Evolutionary conservation across 2,113 vertebrate genomes (phyloP), one percentile per base, ranked within the genome.

Genomic region (Scolopax mira): DNA sequence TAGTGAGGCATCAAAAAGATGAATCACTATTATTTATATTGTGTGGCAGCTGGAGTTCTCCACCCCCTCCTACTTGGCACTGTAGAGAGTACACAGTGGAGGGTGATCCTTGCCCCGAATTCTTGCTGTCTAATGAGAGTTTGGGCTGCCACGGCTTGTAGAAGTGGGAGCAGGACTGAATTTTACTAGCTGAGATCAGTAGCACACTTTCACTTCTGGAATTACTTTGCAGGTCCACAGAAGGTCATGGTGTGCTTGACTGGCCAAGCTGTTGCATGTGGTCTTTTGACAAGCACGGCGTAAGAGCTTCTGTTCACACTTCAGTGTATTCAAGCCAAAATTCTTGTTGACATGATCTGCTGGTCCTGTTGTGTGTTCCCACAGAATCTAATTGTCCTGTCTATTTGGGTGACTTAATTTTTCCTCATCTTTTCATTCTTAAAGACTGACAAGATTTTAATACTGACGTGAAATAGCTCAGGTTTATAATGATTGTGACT

Each of bases 1-100:
- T 52, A 91, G 67, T 35, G 54, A 93, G 21, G 60, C 79, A 90
- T 85, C 82, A 88, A 79, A 79, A 96, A 60, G 84, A 83, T 80
- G 25, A 93, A 83, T 93, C 15, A 6, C 64, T 80, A 6, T 73
- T 79, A 78, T 51, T 94, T 93, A 58, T 70, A 44, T 67, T 85
- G 30, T 90, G 64, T 95, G 55, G 62, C 64, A 83, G 27, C 58
- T 89, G 27, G 46, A 90, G 75, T 80, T 11, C 42, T 90, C 75
- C 67, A 80, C 69, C 42, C 60, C 37, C 85, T 91, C 33, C 2
- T 90, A 64, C 75, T 52, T 90, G 85, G 55, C 72, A 57, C 69
- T n/a, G 42, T 64, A 55, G 39, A 88, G 82, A 90, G 44, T 27
- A 49, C 48, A 60, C 37, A n/a, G 13, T 41, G 54, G 67, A 77